These are phyloP conservation scores for Drosophila vallismaia DNA, from an alignment of 2,888 invertebrate genomes.

Conservation along the genomic window DNA sequence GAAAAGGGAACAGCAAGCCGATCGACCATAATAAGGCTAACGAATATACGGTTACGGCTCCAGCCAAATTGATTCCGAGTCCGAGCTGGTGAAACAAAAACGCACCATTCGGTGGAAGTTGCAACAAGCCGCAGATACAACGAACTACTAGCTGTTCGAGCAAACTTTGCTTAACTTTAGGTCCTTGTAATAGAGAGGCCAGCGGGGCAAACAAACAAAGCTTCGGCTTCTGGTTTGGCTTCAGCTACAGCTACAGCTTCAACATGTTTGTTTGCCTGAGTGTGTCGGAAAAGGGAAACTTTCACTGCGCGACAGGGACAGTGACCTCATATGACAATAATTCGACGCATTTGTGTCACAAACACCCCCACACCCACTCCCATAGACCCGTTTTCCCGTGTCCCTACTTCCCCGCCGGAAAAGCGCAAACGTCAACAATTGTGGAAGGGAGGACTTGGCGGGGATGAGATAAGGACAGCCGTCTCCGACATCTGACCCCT, in stretches of 20 bases:
- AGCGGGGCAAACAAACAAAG: constrained; percentile 42
- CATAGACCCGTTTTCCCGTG: neutral
- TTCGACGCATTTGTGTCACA: constrained; percentile 79
- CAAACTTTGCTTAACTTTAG: constrained; percentile 65
- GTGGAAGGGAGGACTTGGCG: constrained; percentile 15
- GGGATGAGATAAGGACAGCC: constrained; percentile 30
- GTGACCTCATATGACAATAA: constrained; percentile 79
- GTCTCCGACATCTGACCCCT: constrained; percentile 32
- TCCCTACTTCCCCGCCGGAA: constrained; percentile 32
- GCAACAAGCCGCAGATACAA: constrained; percentile 46
- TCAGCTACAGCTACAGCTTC: too few relatives aligned
- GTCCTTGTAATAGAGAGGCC: constrained; percentile 21
- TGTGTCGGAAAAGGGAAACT: constrained; percentile 53
- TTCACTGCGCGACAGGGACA: constrained; percentile 74
- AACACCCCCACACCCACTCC: neutral
- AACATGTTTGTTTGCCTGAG: constrained; percentile 31
- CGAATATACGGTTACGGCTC: constrained; percentile 32
- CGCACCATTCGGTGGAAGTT: constrained; percentile 24
- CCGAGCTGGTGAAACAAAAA: constrained; percentile 11
- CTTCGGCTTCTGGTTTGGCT: constrained; percentile 7
- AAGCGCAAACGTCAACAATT: constrained; percentile 80
- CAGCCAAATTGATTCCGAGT: constrained; percentile 31
- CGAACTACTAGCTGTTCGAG: constrained; percentile 35
- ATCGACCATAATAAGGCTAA: constrained; percentile 30
- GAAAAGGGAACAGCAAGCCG: constrained; percentile 15